These are phyloP conservation scores for Valencia hispanica DNA, from an alignment of 2,797 vertebrate species.

Conservation along the genomic window DNA sequence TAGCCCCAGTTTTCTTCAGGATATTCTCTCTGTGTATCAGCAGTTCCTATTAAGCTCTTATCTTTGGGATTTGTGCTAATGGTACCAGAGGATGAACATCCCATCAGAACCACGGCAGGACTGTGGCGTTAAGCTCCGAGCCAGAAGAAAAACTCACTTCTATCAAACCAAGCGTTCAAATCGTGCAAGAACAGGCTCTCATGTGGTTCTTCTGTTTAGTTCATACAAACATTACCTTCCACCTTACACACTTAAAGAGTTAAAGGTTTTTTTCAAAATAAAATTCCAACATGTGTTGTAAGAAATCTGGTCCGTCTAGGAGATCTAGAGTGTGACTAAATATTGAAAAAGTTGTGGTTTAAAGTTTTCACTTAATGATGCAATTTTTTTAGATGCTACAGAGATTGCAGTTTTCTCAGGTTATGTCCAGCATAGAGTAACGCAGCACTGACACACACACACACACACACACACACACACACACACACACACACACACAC, in stretches of 20 bases:
- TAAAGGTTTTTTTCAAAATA: background rate
- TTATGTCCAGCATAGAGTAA: background rate
- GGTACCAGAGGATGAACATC: background rate
- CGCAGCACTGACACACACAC: background rate
- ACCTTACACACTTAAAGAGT: background rate
- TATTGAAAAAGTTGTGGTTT: background rate
- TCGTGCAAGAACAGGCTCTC: conserved; percentile 18
- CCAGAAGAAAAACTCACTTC: conserved; percentile 1
- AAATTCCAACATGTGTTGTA: background rate
- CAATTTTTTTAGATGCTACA: background rate
- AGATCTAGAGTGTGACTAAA: background rate
- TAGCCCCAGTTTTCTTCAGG: background rate
- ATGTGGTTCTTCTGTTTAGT: conserved; percentile 9
- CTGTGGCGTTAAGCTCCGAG: background rate
- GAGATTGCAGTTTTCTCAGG: background rate
- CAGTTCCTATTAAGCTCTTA: background rate
- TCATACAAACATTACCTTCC: conserved; percentile 11
- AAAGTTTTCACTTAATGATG: background rate
- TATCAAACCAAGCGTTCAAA: background rate
- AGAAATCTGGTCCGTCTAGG: background rate
- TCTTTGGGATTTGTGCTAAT: background rate
- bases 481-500: no score
- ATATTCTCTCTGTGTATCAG: background rate
- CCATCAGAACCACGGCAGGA: background rate
- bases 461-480: no score